Percentiles rank a stretch among this genome's conserved stretches.
phyloP scores from a whole-genome alignment of 92 coral and sea anemone genomes.

The Galaxea fascicularis region DNA sequence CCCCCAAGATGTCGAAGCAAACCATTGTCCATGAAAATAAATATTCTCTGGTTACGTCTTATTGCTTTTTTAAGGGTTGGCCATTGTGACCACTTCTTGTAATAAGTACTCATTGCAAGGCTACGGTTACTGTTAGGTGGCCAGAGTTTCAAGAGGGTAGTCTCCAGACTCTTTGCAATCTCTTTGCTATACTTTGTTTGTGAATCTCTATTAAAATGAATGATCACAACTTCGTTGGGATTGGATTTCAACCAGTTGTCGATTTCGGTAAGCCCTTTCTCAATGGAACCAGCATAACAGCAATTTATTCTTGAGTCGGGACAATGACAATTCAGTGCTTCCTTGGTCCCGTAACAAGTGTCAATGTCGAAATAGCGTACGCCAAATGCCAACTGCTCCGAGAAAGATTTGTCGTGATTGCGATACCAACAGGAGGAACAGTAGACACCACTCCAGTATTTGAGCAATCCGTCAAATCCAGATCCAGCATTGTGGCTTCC shows the following conservation, averaged over 20 bases:
- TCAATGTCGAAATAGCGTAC: conserved; percentile 63
- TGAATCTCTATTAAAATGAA: conserved; percentile 40
- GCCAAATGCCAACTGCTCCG: conserved; percentile 61
- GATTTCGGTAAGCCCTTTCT: conserved; percentile 31
- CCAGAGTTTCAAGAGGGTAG: conserved; percentile 46
- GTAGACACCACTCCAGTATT: conserved; percentile 37
- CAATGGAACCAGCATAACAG: conserved; percentile 51
- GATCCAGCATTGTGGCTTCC: conserved; percentile 69
- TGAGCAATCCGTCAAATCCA: conserved; percentile 31
- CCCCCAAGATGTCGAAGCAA: conserved; percentile 16
- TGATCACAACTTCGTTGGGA: conserved; percentile 46
- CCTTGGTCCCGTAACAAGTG: too few relatives aligned
- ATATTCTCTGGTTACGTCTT: conserved; percentile 55
- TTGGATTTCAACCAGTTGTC: conserved; percentile 63
- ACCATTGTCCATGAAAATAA: conserved; percentile 53
- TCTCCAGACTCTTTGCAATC: conserved; percentile 33
- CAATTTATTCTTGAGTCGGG: too few relatives aligned
- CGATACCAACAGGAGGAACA: conserved; percentile 50
- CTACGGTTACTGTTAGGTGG: not conserved
- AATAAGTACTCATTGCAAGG: conserved; percentile 52
- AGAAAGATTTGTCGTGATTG: conserved; percentile 52
- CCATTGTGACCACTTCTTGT: conserved; percentile 40
- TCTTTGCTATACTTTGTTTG: conserved; percentile 10
- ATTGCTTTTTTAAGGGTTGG: conserved; percentile 58
- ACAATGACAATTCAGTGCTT: too few relatives aligned